A percentile compares a stretch with the other conserved stretches of the same genome.
Evolutionary conservation across 1,140 invertebrate species (phyloP).

Genomic region (Pseudobourletiella spinata): DNA sequence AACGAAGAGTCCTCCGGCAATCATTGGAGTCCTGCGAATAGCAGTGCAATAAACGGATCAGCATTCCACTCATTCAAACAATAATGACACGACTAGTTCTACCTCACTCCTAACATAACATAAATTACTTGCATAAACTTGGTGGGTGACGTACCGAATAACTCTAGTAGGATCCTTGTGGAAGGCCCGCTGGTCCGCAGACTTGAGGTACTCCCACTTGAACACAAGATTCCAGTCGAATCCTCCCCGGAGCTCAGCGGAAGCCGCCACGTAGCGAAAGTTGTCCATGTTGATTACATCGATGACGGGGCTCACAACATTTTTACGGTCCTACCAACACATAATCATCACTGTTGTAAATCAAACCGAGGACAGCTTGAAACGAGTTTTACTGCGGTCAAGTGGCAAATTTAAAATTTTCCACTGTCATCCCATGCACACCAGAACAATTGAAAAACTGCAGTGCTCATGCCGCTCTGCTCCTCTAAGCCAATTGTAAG

Average conservation of each 20-base stretch:
- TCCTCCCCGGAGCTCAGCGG: constrained; percentile 74
- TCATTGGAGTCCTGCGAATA: constrained; percentile 65
- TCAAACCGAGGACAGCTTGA: too few relatives aligned
- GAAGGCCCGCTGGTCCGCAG: constrained; percentile 65
- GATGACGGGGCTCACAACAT: constrained; percentile 90
- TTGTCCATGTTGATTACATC: constrained; percentile 97
- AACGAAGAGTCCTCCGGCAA: constrained; percentile 75
- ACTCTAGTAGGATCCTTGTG: constrained; percentile 62
- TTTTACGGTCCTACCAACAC: constrained; percentile 60
- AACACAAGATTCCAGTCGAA: constrained; percentile 97
- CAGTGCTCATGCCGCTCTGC: too few relatives aligned
- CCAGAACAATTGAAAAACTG: too few relatives aligned
- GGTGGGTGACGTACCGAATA: constrained; percentile 45
- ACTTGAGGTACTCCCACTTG: constrained; percentile 90
- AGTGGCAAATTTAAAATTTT: too few relatives aligned
- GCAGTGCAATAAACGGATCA: too few relatives aligned
- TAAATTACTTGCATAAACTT: too few relatives aligned
- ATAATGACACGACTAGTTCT: too few relatives aligned
- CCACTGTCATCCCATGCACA: too few relatives aligned
- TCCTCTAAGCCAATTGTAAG: too few relatives aligned
- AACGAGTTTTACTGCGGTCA: too few relatives aligned
- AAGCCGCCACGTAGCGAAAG: constrained; percentile 89
- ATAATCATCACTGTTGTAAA: too few relatives aligned
- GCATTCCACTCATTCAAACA: neutral
- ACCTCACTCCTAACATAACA: too few relatives aligned